phyloP scores from a whole-genome alignment of 2,797 vertebrate genomes.

The Sebastes reedi region DNA sequence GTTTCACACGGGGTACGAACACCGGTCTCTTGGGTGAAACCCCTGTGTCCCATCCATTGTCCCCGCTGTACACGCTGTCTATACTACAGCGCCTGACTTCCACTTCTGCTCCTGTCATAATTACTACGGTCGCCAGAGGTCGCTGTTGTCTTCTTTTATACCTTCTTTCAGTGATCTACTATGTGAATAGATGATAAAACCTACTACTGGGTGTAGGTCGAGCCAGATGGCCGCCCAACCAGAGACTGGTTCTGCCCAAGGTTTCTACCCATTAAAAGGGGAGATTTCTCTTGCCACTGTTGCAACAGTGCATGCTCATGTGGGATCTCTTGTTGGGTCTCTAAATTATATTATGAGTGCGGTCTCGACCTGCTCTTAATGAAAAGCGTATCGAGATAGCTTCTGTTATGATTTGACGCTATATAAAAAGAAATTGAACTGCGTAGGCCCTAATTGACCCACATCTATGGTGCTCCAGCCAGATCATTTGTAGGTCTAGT shows the following conservation, averaged over 20 bases:
- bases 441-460: not conserved
- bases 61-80: not conserved
- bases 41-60: too few relatives aligned
- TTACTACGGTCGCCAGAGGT: not conserved
- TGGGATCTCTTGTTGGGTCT: not conserved
- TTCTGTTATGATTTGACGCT: not conserved
- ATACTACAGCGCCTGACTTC: not conserved
- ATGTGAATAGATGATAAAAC: not conserved
- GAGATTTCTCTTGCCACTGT: too few relatives aligned
- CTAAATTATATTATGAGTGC: not conserved
- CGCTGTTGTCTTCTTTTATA: not conserved
- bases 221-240: not conserved
- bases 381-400: too few relatives aligned
- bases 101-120: not conserved
- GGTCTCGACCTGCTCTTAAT: not conserved
- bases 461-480: not conserved
- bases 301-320: too few relatives aligned
- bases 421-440: not conserved
- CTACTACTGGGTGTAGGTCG: not conserved
- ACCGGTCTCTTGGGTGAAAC: too few relatives aligned
- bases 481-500: constrained; percentile 16
- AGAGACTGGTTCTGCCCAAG: not conserved
- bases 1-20: not conserved
- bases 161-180: not conserved
- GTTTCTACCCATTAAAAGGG: too few relatives aligned